Evolutionary conservation across 1,140 invertebrate species (phyloP), one percentile per base, ranked within the genome.

Genomic region (Drosophila aff.): DNA sequence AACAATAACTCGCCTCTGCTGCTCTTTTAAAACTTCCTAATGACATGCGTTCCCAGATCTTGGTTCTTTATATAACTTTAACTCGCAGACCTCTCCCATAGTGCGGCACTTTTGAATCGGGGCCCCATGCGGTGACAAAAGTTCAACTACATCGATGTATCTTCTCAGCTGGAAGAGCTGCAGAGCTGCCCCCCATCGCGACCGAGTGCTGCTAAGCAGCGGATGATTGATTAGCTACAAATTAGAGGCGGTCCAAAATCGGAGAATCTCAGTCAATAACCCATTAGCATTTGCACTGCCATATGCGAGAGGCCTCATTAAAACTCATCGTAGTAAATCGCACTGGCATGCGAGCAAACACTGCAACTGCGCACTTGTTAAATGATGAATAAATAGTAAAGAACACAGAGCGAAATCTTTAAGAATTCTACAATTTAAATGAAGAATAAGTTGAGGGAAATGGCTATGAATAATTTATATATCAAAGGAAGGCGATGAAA

Each of bases 141-240:
- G 53, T 73, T 73, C 69, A 72, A 72, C 53, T 61, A 73, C 44
- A 73, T 31, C 33, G 23, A 46, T 44, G 63, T 23, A 40, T 71
- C 63, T 46, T 57, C 67, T 26, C 26, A 36, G 10, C 57, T 31
- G 58, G n/a, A 26, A 38, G 41, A 31, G 38, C 47, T n/a, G 23
- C 47, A 26, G 4, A 31, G 16, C 47, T 43, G 47, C 13, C 40
- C 50, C 63, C 68, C 67, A 40, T 23, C n/a, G 52, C 10, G 66
- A 46, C 59, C 15, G 44, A 36, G 15, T 31, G 44, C 36, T 72
- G 16, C 66, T 26, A 73, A 72, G 52, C 67, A 71, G 26, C 43
- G 18, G 36, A 72, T 72, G 69, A 73, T 73, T 73, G 67, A 73
- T 73, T 60, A 33, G 46, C n/a, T 13, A 72, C 67, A 60, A 73